Percentiles rank a stretch among this genome's conserved stretches.
phyloP scores from a whole-genome alignment of 2,888 invertebrate species.

The Lordiphosa fenestrarum region DNA sequence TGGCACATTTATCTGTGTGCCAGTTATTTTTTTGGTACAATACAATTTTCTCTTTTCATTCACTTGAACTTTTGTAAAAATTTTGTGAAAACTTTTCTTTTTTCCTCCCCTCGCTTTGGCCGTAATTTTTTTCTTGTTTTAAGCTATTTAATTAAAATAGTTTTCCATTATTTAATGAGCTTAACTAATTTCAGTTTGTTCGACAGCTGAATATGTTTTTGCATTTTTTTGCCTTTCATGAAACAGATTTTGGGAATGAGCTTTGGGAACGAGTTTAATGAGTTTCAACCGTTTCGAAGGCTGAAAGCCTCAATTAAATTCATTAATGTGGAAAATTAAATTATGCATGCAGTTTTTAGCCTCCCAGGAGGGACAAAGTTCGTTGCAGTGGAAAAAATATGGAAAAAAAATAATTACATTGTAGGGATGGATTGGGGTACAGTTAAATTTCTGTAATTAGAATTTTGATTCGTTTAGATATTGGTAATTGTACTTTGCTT shows the following conservation, averaged over 20 bases:
- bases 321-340: conserved; percentile 42
- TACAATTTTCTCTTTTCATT: conserved; percentile 27
- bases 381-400: no score
- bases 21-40: conserved; percentile 14
- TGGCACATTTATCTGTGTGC: conserved; percentile 21
- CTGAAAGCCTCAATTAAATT: conserved; percentile 37
- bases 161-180: conserved; percentile 45
- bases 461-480: no score
- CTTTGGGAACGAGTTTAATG: conserved; percentile 23
- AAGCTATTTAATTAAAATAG: conserved; percentile 49
- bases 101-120: not conserved
- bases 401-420: no score
- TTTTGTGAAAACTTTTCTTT: conserved; percentile 2
- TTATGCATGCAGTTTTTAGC: conserved; percentile 27
- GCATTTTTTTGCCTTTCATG: not conserved
- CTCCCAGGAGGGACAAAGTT: not conserved
- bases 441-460: no score
- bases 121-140: conserved; percentile 11
- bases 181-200: conserved; percentile 46
- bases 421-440: no score
- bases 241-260: not conserved
- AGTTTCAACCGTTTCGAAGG: conserved; percentile 26
- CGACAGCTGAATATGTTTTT: conserved; percentile 38
- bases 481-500: no score
- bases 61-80: conserved; percentile 8